phyloP scores from a whole-genome alignment of 2,888 invertebrate species.

The Koerneria pararmatus region DNA sequence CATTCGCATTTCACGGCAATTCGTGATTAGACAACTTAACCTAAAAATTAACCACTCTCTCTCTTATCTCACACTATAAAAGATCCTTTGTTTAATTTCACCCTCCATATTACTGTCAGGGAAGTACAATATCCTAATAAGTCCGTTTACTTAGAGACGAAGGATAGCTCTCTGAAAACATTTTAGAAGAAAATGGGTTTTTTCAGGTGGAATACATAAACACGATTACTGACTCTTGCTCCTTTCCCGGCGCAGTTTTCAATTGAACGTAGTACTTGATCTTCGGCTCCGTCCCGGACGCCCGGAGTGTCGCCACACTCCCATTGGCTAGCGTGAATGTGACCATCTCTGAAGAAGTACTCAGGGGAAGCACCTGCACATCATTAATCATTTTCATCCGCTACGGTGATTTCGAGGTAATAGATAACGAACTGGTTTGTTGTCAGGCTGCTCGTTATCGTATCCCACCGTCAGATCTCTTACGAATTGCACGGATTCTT shows the following conservation, averaged over 20 bases:
- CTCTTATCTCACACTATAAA: too few relatives aligned
- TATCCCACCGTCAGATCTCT: constrained; percentile 85
- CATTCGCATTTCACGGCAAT: too few relatives aligned
- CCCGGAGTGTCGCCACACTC: constrained; percentile 82
- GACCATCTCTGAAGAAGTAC: constrained; percentile 77
- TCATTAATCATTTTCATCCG: too few relatives aligned
- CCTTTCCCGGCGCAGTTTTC: constrained; percentile 55
- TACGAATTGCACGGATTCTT: constrained; percentile 68
- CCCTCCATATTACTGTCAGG: too few relatives aligned
- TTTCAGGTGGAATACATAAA: too few relatives aligned
- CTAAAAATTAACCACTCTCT: too few relatives aligned
- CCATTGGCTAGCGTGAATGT: constrained; percentile 80
- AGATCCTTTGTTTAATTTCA: too few relatives aligned
- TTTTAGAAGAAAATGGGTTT: not conserved
- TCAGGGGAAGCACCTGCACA: constrained; percentile 63
- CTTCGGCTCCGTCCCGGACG: constrained; percentile 98
- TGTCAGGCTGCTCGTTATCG: constrained; percentile 72
- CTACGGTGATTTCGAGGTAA: too few relatives aligned
- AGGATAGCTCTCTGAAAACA: too few relatives aligned
- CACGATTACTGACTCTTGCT: constrained; percentile 31
- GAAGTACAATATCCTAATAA: too few relatives aligned
- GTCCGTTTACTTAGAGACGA: too few relatives aligned
- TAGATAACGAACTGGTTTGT: constrained; percentile 69
- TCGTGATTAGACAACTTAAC: too few relatives aligned
- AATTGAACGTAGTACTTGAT: constrained; percentile 96